phyloP scores from a whole-genome alignment of 2,888 invertebrate genomes.

The Neoitamus cyanurus region DNA sequence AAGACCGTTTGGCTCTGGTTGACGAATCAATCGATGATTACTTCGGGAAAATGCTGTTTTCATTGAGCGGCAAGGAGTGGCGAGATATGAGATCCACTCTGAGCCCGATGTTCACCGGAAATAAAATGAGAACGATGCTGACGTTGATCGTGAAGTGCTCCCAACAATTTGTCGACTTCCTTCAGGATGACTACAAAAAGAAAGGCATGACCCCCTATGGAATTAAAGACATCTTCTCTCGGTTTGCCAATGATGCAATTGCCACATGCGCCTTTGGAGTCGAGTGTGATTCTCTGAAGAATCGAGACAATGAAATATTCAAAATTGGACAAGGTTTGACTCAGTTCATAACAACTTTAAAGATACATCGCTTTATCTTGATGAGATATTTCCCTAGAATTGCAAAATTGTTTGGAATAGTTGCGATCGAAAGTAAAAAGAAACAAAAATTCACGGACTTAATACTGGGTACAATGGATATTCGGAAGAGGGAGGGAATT shows the following conservation, averaged over 20 bases:
- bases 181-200: neutral
- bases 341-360: neutral
- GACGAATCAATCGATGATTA: conserved; percentile 55
- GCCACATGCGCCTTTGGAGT: conserved; percentile 22
- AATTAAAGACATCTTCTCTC: conserved; percentile 8
- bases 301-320: neutral
- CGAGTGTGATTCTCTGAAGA: neutral
- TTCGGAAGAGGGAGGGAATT: conserved; percentile 67
- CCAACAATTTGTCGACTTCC: neutral
- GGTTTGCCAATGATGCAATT: conserved; percentile 18
- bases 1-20: neutral
- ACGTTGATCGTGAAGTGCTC: neutral
- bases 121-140: conserved; percentile 65
- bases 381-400: conserved; percentile 53
- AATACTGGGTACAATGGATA: conserved; percentile 61
- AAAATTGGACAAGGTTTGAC: neutral
- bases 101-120: conserved; percentile 67
- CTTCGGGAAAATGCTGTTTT: conserved; percentile 68
- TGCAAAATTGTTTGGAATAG: conserved; percentile 50
- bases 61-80: conserved; percentile 66
- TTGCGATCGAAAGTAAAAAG: conserved; percentile 47
- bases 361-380: conserved; percentile 50
- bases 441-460: conserved; percentile 57
- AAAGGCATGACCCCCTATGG: neutral
- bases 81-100: conserved; percentile 66